Conservation (phyloP, 2,797 vertebrate species). For the Nyctalus aviator region DNA sequence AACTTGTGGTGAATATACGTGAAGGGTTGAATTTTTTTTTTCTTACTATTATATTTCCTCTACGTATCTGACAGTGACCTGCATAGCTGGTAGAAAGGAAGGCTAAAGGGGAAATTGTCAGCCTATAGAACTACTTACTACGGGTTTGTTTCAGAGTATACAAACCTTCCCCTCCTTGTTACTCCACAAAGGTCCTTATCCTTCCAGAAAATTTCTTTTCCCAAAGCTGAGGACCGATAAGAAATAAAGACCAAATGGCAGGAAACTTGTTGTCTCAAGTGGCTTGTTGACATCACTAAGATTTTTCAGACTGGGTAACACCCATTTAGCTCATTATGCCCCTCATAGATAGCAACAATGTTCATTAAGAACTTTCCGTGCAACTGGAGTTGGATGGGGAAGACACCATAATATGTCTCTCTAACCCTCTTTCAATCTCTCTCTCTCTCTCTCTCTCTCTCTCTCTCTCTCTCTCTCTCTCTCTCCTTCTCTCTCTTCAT, state of each 20-base stretch:
- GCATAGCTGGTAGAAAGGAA: not conserved
- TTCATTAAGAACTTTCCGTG: not conserved
- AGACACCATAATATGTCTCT: not conserved
- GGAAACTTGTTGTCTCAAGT: constrained; percentile 69
- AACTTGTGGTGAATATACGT: not conserved
- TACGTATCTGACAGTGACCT: not conserved
- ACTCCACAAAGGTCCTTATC: not conserved
- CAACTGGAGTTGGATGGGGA: not conserved
- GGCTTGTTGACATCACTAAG: constrained; percentile 61
- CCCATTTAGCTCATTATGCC: constrained; percentile 5
- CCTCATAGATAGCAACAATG: not conserved
- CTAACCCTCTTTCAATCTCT: not conserved
- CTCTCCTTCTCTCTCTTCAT: not conserved
- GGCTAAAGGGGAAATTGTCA: not conserved
- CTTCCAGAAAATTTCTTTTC: constrained; percentile 45
- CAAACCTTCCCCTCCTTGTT: not conserved
- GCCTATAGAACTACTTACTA: not conserved
- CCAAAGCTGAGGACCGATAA: constrained; percentile 51
- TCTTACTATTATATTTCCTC: not conserved
- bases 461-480: not conserved
- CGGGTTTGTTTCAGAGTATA: not conserved
- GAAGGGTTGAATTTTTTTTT: not conserved
- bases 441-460: not conserved
- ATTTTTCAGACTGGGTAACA: constrained; percentile 63
- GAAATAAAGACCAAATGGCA: constrained; percentile 27